Evolutionary conservation across 1,140 invertebrate genomes (phyloP).

Genomic region (Philopotamus ludificatus): DNA sequence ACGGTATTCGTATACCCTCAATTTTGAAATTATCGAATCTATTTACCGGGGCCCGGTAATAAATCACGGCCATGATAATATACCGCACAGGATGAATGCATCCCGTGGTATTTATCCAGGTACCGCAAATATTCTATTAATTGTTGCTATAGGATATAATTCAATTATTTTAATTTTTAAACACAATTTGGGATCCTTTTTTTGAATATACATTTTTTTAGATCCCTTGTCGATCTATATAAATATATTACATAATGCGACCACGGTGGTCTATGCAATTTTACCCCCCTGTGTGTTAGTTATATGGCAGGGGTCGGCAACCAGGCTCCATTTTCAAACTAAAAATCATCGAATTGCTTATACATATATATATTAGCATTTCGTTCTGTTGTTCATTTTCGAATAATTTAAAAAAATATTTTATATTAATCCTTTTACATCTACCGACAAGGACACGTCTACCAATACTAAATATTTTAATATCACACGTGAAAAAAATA

Average conservation of each 20-base stretch:
- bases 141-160: conserved; percentile 3
- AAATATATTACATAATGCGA: background rate
- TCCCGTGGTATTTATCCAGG: background rate
- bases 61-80: conserved; percentile 22
- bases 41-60: conserved; percentile 20
- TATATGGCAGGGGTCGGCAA: conserved; percentile 24
- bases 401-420: too few species aligned
- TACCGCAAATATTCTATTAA: conserved; percentile 32
- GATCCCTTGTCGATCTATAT: background rate
- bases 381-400: too few species aligned
- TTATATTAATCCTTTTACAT: too few species aligned
- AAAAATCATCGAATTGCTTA: too few species aligned
- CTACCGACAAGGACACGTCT: too few species aligned
- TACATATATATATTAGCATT: too few species aligned
- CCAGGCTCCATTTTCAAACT: conserved; percentile 5
- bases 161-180: background rate
- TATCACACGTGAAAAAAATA: too few species aligned
- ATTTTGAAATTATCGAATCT: conserved; percentile 24
- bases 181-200: background rate
- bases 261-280: conserved; percentile 24
- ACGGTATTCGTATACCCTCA: background rate
- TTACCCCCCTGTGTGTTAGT: conserved; percentile 25
- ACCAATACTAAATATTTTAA: too few species aligned
- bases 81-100: background rate
- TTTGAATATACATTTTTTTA: background rate